Conservation (phyloP, 1,140 invertebrate species). For the Diorhabda carinulata region DNA sequence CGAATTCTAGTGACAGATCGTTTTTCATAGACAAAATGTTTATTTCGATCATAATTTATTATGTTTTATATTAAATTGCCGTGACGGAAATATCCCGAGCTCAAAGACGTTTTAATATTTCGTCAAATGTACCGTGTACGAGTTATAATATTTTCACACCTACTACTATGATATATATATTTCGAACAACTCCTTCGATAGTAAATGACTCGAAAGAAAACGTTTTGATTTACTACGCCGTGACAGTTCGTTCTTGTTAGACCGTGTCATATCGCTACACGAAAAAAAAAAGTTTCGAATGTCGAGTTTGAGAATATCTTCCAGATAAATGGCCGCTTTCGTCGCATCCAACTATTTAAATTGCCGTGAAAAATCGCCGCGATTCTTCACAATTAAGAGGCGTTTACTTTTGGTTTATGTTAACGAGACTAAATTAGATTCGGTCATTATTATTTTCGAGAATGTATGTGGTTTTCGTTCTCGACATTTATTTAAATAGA, state of each 20-base stretch:
- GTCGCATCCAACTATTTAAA: slow-evolving; percentile 30
- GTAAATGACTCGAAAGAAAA: slow-evolving; percentile 18
- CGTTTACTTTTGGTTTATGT: slow-evolving; percentile 29
- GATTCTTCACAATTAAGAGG: slow-evolving; percentile 34
- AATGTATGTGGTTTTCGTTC: background rate
- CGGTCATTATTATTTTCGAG: slow-evolving; percentile 11
- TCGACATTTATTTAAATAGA: slow-evolving; percentile 1
- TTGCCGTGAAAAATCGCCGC: slow-evolving; percentile 31
- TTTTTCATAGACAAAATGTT: too few species aligned
- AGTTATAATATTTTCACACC: background rate
- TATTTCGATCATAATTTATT: too few species aligned
- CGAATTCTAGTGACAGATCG: too few species aligned
- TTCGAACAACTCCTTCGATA: slow-evolving; percentile 16
- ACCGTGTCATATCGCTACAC: slow-evolving; percentile 23
- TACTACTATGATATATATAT: slow-evolving; percentile 4
- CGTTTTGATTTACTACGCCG: slow-evolving; percentile 16
- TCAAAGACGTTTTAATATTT: background rate
- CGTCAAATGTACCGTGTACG: slow-evolving; percentile 6
- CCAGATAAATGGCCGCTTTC: slow-evolving; percentile 28
- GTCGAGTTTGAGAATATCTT: slow-evolving; percentile 8
- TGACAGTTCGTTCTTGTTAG: slow-evolving; percentile 16
- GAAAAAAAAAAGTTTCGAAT: background rate
- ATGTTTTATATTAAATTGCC: too few species aligned
- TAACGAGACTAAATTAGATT: slow-evolving; percentile 21
- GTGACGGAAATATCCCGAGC: background rate